These are phyloP conservation scores for Anoplius nigerrimus DNA, from an alignment of 2,888 invertebrate genomes.

Conservation along the genomic window DNA sequence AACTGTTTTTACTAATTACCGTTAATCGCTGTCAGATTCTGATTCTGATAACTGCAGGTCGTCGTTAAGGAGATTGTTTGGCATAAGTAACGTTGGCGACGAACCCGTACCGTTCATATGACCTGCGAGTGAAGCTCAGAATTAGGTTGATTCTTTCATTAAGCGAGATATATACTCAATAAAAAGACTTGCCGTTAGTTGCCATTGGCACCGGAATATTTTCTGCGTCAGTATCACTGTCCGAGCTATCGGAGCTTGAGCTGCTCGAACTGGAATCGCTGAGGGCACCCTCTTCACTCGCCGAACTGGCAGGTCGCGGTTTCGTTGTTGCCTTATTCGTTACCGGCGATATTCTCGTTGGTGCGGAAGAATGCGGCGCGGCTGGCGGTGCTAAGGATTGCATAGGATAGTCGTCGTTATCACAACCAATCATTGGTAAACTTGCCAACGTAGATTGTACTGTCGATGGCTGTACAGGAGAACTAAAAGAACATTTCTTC, in stretches of 20 bases:
- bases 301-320: constrained; percentile 43
- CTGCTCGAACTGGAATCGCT: constrained; percentile 71
- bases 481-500: constrained; percentile 73
- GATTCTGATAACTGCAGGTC: constrained; percentile 92
- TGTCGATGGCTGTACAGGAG: constrained; percentile 78
- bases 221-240: constrained; percentile 76
- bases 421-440: constrained; percentile 85
- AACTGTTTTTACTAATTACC: constrained; percentile 16
- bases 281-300: constrained; percentile 57
- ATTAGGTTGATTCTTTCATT: constrained; percentile 11
- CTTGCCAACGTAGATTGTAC: constrained; percentile 84
- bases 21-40: constrained; percentile 86
- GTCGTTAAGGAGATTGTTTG: constrained; percentile 84
- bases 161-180: constrained; percentile 7
- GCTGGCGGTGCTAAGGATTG: constrained; percentile 50
- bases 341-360: constrained; percentile 28
- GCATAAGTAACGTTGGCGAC: constrained; percentile 74
- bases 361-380: constrained; percentile 24
- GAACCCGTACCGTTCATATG: constrained; percentile 66
- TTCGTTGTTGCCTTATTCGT: constrained; percentile 32
- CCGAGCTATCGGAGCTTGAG: constrained; percentile 74
- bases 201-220: constrained; percentile 56
- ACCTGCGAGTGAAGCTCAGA: constrained; percentile 58
- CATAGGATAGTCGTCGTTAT: constrained; percentile 76
- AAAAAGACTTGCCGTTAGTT: constrained; percentile 58